phyloP scores from a whole-genome alignment of 2,797 vertebrate species.

The Tauraco hartlaubi region DNA sequence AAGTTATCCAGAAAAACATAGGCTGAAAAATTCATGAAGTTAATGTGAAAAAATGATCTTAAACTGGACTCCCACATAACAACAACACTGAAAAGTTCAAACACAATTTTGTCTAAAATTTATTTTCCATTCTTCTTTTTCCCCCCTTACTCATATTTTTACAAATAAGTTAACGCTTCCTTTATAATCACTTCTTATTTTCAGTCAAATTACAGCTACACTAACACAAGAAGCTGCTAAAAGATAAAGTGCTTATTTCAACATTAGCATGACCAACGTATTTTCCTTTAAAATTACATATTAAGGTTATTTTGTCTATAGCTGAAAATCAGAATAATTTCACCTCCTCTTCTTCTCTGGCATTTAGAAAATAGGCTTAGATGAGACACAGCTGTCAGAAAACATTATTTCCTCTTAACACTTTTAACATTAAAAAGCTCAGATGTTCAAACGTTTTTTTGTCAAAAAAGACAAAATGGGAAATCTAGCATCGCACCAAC shows the following conservation, averaged over 20 bases:
- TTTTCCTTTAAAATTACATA: not conserved
- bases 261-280: not conserved
- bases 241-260: not conserved
- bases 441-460: not conserved
- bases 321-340: not conserved
- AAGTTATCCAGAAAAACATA: not conserved
- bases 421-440: not conserved
- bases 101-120: not conserved
- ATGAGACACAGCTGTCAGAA: not conserved
- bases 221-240: not conserved
- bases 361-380: not conserved
- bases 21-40: not conserved
- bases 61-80: not conserved
- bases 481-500: not conserved
- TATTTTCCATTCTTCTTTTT: not conserved
- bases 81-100: not conserved
- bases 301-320: not conserved
- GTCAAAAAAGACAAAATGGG: not conserved
- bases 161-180: not conserved
- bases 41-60: not conserved
- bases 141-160: not conserved
- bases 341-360: not conserved
- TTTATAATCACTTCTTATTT: not conserved
- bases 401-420: not conserved
- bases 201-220: not conserved